Conservation (phyloP, 2,888 invertebrate species). For the Dryocosmus kuriphilus region DNA sequence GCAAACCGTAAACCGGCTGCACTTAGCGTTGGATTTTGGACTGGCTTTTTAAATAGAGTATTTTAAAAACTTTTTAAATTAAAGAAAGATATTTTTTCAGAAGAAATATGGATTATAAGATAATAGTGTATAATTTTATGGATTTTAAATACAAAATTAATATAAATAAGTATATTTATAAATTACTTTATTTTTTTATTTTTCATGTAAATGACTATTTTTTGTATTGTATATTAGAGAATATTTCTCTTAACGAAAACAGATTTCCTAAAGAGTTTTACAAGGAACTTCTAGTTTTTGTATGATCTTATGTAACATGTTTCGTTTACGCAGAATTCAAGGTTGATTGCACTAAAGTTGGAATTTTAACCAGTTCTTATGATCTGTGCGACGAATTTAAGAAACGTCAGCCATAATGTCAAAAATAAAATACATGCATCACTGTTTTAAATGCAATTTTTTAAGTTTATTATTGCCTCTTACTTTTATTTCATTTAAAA, state of each 20-base stretch:
- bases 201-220: no score
- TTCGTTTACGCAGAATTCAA: neutral
- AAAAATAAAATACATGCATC: neutral
- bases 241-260: neutral
- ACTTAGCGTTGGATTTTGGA: no score
- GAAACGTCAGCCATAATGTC: neutral
- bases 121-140: no score
- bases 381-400: neutral
- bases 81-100: no score
- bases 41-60: no score
- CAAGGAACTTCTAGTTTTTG: neutral
- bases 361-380: neutral
- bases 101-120: no score
- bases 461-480: neutral
- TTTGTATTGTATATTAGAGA: neutral
- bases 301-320: neutral
- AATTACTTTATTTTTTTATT: no score
- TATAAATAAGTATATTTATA: no score
- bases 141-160: no score
- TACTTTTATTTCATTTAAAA: neutral
- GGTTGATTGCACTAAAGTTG: constrained; percentile 1
- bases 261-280: neutral
- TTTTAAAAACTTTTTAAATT: no score
- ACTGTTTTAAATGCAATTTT: neutral
- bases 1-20: no score